phyloP scores from a whole-genome alignment of 2,888 invertebrate genomes.

The Andrena haemorrhoa region DNA sequence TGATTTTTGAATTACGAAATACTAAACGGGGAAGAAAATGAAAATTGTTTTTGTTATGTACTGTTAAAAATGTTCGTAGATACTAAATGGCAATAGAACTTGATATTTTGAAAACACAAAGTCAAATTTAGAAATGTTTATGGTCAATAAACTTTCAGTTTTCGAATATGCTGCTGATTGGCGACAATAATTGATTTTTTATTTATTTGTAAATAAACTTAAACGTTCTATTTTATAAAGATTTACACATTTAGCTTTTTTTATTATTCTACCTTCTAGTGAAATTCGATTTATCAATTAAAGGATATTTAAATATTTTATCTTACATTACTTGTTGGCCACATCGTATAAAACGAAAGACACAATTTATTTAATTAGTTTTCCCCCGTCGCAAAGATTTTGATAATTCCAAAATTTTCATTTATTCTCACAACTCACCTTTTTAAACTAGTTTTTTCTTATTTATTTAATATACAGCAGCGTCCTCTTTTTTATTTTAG shows the following conservation, averaged over 20 bases:
- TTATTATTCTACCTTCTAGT: not conserved
- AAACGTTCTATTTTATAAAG: constrained; percentile 5
- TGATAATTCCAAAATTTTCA: not conserved
- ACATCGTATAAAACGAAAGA: not conserved
- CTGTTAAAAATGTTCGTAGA: too few relatives aligned
- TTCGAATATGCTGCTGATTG: not conserved
- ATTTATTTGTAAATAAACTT: constrained; percentile 3
- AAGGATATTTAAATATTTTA: not conserved
- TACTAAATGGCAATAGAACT: too few relatives aligned
- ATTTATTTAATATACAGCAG: too few relatives aligned
- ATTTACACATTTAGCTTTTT: not conserved
- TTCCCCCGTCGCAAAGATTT: not conserved
- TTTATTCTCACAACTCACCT: not conserved
- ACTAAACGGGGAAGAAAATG: not conserved
- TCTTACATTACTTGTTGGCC: not conserved
- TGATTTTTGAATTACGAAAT: not conserved
- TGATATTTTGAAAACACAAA: not conserved
- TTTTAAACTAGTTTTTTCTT: not conserved
- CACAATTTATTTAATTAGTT: not conserved
- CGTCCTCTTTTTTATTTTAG: too few relatives aligned
- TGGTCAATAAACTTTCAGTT: not conserved
- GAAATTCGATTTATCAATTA: constrained; percentile 8
- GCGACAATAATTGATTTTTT: constrained; percentile 7
- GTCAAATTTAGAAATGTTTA: not conserved
- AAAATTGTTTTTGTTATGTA: too few relatives aligned